Conservation (phyloP, 2,113 vertebrate genomes). For the Bambusicola thoracicus region DNA sequence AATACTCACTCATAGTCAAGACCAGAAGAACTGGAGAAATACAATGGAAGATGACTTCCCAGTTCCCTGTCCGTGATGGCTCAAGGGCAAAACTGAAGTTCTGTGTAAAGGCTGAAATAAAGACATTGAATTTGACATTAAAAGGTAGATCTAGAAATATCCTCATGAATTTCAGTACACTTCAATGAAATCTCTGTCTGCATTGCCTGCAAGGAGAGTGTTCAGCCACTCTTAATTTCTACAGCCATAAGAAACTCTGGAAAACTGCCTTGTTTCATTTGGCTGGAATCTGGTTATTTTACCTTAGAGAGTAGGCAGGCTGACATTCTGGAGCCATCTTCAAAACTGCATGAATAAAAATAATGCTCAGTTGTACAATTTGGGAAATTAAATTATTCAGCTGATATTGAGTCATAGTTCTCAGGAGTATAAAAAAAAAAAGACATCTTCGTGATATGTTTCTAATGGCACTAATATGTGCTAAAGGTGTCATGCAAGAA, state of each 20-base stretch:
- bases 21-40: background rate
- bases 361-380: background rate
- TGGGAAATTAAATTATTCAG: background rate
- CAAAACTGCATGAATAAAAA: background rate
- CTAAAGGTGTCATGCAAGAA: background rate
- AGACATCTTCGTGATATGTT: fast-evolving
- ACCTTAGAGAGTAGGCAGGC: background rate
- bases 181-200: background rate
- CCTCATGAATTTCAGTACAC: background rate
- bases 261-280: background rate
- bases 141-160: background rate
- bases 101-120: background rate
- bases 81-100: background rate
- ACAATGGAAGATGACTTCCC: background rate
- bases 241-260: background rate
- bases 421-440: background rate
- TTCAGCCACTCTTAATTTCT: background rate
- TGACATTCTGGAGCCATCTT: background rate
- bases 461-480: background rate
- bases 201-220: background rate
- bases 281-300: background rate
- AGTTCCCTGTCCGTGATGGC: background rate
- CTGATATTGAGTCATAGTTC: background rate
- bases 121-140: background rate
- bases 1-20: too few species aligned